phyloP scores from a whole-genome alignment of 2,888 invertebrate species.

The Parnassius apollo region DNA sequence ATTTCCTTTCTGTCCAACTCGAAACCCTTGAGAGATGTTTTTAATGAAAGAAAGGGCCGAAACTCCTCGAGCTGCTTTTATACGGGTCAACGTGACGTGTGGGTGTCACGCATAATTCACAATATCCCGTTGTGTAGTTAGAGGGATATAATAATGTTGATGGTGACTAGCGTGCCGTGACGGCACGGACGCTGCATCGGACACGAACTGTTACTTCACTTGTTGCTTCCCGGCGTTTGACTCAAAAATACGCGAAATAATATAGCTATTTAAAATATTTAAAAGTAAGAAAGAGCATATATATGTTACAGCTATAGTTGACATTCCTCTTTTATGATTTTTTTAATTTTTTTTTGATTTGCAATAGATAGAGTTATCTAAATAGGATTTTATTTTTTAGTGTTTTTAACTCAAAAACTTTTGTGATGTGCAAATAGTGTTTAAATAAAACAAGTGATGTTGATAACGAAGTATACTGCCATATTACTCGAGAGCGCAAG shows the following conservation, averaged over 20 bases:
- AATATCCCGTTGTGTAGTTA: conserved; percentile 65
- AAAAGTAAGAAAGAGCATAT: too few relatives aligned
- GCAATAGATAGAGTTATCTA: too few relatives aligned
- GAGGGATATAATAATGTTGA: conserved; percentile 59
- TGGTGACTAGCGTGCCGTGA: conserved; percentile 59
- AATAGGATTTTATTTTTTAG: too few relatives aligned
- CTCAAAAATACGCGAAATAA: conserved; percentile 2
- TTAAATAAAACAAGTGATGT: conserved; percentile 66
- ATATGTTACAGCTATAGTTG: too few relatives aligned
- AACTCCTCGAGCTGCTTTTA: conserved; percentile 18
- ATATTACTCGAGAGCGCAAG: conserved; percentile 84
- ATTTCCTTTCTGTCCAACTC: not conserved
- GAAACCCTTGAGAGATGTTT: not conserved
- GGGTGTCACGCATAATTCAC: conserved; percentile 72
- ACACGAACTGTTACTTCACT: conserved; percentile 43
- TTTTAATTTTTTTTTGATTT: too few relatives aligned
- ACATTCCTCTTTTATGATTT: too few relatives aligned
- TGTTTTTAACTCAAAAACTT: not conserved
- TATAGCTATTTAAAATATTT: too few relatives aligned
- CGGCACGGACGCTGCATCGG: conserved; percentile 43
- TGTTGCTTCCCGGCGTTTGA: conserved; percentile 44
- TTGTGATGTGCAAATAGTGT: conserved; percentile 9
- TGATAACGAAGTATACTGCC: conserved; percentile 87
- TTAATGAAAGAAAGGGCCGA: conserved; percentile 17
- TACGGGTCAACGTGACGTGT: conserved; percentile 41